Base-by-base conservation (phyloP, 2,797 vertebrate genomes). In the Hemitrygon akajei region DNA sequence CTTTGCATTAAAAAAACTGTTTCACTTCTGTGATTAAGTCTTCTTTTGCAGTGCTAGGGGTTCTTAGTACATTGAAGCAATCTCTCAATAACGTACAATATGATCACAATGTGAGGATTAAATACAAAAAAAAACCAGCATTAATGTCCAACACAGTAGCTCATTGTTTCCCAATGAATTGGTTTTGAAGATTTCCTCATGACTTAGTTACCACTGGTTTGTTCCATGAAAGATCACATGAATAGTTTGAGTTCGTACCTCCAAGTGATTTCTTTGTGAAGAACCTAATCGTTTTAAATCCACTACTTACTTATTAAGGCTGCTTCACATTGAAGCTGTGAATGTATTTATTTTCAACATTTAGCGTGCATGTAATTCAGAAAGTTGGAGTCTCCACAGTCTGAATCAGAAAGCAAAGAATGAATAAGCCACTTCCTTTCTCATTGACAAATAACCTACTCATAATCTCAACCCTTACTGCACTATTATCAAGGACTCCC, bases 71-170 rank as follows among this genome's bases (percentile, higher is more conserved):
- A 47, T 30, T 75, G 91, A 89, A 89, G 60, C 86, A 89, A 69
- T 89, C 86, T 60, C n/a, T 89, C 60, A 69, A n/a, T 89, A 69
- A 18, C 86, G 5, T 37, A 89, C 69, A 75, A 93, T 76, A 73
- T 93, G 69, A 75, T 93, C 91, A 93, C 91, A 93, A 93, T 93
- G 91, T 75, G 66, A 40, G 91, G 91, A 93, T 93, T 93, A 91
- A 20, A 71, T 71, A 63, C 69, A 86, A 86, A 86, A 86, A 86
- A 73, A 71, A 40, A n/a, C 89, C 89, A 91, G 89, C 63, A 27
- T 91, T 91, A 73, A 73, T 93, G 91, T 25, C 69, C 91, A 92
- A 69, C 66, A 92, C 91, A 75, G 91, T 92, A 58, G 91, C 25
- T 30, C 91, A 75, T 93, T 93, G 91, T 93, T 93, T 93, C 69